These are phyloP conservation scores for Rhabditoides inermis DNA, from an alignment of 2,888 invertebrate genomes.

Conservation along the genomic window DNA sequence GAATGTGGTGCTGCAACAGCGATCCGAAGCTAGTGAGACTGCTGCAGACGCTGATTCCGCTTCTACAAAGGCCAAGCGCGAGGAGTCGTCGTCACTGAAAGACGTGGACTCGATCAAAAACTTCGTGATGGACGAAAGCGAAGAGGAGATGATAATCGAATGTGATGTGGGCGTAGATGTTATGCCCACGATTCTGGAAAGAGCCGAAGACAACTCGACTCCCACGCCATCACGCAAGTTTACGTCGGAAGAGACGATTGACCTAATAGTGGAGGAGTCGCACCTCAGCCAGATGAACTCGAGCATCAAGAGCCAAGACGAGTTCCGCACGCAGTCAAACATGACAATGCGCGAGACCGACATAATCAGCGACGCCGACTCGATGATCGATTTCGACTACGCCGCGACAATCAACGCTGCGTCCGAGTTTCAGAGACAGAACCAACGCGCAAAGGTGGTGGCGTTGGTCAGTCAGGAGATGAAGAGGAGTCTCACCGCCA, in stretches of 20 bases:
- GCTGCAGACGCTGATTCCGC: too few species aligned
- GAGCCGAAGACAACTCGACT: background rate
- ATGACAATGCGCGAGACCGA: constrained; percentile 35
- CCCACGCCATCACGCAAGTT: background rate
- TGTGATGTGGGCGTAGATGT: background rate
- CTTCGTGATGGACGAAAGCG: constrained; percentile 2
- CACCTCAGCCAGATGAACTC: constrained; percentile 30
- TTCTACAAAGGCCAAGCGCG: too few species aligned
- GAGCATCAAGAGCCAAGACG: constrained; percentile 9
- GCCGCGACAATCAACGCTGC: background rate
- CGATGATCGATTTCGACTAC: constrained; percentile 6
- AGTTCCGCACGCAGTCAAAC: constrained; percentile 9
- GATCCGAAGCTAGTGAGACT: constrained; percentile 5
- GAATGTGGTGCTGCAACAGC: constrained; percentile 21
- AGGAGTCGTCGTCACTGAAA: constrained; percentile 6
- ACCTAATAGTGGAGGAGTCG: constrained; percentile 29
- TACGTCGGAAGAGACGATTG: constrained; percentile 17
- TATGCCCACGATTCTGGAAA: constrained; percentile 2
- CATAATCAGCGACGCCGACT: constrained; percentile 31
- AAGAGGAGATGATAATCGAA: background rate
- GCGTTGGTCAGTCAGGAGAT: constrained; percentile 10
- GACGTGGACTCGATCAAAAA: constrained; percentile 6
- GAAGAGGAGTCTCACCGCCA: constrained; percentile 13
- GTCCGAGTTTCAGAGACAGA: background rate
- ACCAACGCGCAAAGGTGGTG: constrained; percentile 1